A percentile compares a stretch with the other conserved stretches of the same genome.
phyloP scores from a whole-genome alignment of 2,113 vertebrate species.

The Galeopterus variegatus region DNA sequence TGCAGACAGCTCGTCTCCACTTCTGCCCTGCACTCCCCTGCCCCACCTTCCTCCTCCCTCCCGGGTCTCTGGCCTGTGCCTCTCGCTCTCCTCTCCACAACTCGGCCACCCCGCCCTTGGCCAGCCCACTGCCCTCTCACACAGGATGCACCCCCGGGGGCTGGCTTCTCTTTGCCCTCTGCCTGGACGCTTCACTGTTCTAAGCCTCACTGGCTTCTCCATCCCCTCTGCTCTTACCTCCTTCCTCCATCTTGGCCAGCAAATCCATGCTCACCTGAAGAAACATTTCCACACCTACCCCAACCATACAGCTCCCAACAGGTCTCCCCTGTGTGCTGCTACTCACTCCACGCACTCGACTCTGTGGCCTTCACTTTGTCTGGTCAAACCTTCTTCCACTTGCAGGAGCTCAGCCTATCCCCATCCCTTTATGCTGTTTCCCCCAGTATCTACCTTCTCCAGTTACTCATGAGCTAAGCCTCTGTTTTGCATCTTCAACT shows the following conservation, averaged over 20 bases:
- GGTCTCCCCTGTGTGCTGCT: not conserved
- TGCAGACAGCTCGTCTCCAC: constrained; percentile 46
- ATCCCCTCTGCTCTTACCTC: not conserved
- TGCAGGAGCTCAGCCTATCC: not conserved
- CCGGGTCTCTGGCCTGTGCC: not conserved
- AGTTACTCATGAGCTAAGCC: not conserved
- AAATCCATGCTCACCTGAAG: not conserved
- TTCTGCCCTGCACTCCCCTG: not conserved
- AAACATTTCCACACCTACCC: not conserved
- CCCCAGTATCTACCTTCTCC: not conserved
- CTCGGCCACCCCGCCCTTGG: not conserved
- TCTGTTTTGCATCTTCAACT: not conserved
- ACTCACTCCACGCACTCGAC: not conserved
- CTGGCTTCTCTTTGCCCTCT: not conserved
- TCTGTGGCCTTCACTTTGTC: not conserved
- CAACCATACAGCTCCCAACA: too few relatives aligned
- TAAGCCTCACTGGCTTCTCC: not conserved
- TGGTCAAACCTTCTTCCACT: not conserved
- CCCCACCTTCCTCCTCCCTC: not conserved
- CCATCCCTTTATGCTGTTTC: not conserved
- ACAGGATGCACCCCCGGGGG: not conserved
- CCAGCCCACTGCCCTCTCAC: not conserved
- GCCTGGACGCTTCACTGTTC: not conserved
- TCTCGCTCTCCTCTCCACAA: not conserved
- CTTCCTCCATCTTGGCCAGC: not conserved